Evolutionary conservation across 2,113 vertebrate species (phyloP), one percentile per base, ranked within the genome.

Genomic region (Dromiciops gliroides): DNA sequence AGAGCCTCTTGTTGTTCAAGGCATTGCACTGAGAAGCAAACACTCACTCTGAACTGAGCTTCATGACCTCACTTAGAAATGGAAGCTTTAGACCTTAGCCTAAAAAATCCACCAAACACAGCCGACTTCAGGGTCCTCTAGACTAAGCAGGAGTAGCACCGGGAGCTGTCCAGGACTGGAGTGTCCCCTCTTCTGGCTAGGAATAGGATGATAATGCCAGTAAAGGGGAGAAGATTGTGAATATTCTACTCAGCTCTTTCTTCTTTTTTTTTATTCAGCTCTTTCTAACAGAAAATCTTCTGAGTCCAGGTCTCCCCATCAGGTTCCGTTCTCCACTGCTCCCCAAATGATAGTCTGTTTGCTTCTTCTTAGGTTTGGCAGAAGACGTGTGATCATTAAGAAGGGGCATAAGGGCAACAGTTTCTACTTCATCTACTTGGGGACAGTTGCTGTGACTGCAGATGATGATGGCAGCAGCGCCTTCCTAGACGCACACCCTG

Each of bases 341-440:
- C 19, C 14, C 67, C n/a, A 44, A 8, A 44, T 44, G 67, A 44
- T 83, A 22, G 7, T 83, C 19, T 44, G 7, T 83, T 23, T 83
- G 1, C 88, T 93, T 91, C 93, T 98, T 50, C 92, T 95, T 92
- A 98, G 97, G 52, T 98, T 98, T 96, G 97, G 98, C 9, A 96
- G 97, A 51, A 95, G 97, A 50, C 97, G 97, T 95, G 96, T 98
- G 47, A 92, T 98, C 23, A 4, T 97, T 91, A 98, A 92, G 94
- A 98, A 98, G 92, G 98, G 97, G 3, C 97, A 97, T 67, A 95
- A 25, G 28, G 96, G 96, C 51, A 96, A 83, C 91, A 97, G 97
- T 44, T 98, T 98, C 95, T 98, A 96, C 92, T 98, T 98, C 88
- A 96, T 98, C 75, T 98, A 28, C 91, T 95, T 95, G 8, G 96